Conservation (phyloP, 1,140 invertebrate species). For the Drosophila ogumai region DNA sequence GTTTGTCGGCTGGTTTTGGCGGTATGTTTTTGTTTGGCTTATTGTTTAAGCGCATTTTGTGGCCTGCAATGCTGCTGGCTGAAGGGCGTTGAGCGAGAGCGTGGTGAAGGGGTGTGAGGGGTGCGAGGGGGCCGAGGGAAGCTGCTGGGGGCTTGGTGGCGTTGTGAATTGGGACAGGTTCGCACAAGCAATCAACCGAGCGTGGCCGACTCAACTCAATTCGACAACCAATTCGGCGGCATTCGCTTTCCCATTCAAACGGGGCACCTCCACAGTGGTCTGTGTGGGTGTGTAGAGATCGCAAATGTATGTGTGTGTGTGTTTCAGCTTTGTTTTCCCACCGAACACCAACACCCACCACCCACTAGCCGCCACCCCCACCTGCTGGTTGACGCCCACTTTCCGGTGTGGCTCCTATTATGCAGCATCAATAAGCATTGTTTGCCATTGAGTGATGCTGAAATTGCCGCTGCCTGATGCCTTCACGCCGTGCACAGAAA, state of each 20-base stretch:
- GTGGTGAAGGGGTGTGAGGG: background rate
- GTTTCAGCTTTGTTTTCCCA: constrained; percentile 37
- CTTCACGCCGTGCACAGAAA: background rate
- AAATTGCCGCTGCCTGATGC: constrained; percentile 23
- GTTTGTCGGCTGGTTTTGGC: constrained; percentile 33
- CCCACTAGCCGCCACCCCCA: constrained; percentile 15
- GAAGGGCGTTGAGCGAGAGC: background rate
- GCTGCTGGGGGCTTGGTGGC: background rate
- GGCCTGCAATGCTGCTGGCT: constrained; percentile 18
- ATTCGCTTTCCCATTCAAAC: constrained; percentile 45
- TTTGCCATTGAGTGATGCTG: constrained; percentile 40
- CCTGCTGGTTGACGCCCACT: constrained; percentile 11
- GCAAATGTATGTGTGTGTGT: background rate
- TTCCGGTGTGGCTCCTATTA: constrained; percentile 39
- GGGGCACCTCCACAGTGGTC: constrained; percentile 23
- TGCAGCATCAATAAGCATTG: constrained; percentile 64
- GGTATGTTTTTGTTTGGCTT: constrained; percentile 53
- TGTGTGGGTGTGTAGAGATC: constrained; percentile 6
- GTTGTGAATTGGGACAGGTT: constrained; percentile 21
- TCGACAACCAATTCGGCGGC: constrained; percentile 49
- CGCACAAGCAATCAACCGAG: constrained; percentile 54
- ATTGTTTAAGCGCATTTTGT: constrained; percentile 65
- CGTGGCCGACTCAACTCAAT: constrained; percentile 49
- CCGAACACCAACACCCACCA: background rate
- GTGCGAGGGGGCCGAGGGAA: too few relatives aligned